Base-by-base conservation (phyloP, 2,113 vertebrate genomes). In the Pycnonotus jocosus region DNA sequence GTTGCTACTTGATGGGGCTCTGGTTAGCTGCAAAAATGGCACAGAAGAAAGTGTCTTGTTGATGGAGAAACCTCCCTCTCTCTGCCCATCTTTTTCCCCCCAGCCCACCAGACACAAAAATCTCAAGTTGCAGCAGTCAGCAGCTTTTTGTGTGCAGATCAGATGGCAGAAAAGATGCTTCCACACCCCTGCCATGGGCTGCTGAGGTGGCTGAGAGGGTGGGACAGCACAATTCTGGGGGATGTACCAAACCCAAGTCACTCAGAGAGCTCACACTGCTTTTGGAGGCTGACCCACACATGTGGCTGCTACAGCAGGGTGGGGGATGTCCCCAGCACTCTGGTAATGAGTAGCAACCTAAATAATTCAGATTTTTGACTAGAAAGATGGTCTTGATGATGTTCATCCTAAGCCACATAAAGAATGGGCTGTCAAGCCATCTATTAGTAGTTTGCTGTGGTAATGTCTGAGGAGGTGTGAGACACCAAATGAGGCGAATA, bases 121-220 rank as follows among this genome's bases (percentile, higher is more conserved):
- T 19, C 53, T 53, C 7, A 0, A 1, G 8, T 42, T 47, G 15
- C 58, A 53, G 44, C 19, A 64, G 51, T 14, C 28, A 84, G 54
- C 40, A 71, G 70, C 22, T 48, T 74, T 80, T 62, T 44, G 31
- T 4, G 0, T 14, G 23, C 50, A 18, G 7, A 48, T 71, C 22
- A 45, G 40, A 48, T 9, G 35, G 38, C 77, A 91, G 61, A 3
- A 65, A n/a, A 91, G 27, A 35, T 0, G 0, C 5, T 38, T 64
- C 18, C 38, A 33, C 30, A 53, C 47, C 42, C 27, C 68, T 45
- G 22, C 31, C 25, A 11, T 0, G 0, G 27, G 37, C 19, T 12
- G 19, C 35, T 1, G 2, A 73, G 54, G 23, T 21, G 45, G 37
- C 51, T 2, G 4, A 74, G n/a, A 0, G 0, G 69, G 17, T 3